Evolutionary conservation across 2,888 invertebrate species (phyloP).

Genomic region (Caprella mutica): DNA sequence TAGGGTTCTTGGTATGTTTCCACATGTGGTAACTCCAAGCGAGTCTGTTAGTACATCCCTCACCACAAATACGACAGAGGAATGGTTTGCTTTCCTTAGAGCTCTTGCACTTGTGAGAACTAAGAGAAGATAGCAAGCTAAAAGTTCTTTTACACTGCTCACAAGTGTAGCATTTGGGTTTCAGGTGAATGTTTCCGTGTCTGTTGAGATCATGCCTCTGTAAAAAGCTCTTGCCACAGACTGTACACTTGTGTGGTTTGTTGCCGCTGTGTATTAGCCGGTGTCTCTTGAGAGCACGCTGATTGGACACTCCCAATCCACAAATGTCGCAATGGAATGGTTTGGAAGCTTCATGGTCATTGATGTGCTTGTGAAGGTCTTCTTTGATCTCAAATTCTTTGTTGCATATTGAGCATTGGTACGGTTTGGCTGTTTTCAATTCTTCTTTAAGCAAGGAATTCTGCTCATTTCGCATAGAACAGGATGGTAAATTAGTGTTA

Average conservation of each 20-base stretch:
- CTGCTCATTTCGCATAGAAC: too few species aligned
- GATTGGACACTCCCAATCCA: constrained; percentile 30
- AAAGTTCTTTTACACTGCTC: constrained; percentile 30
- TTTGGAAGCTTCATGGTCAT: constrained; percentile 32
- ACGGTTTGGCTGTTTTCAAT: constrained; percentile 16
- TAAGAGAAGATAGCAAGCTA: constrained; percentile 26
- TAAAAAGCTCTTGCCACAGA: constrained; percentile 27
- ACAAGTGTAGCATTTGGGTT: constrained; percentile 26
- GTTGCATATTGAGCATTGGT: constrained; percentile 32
- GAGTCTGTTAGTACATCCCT: constrained; percentile 31
- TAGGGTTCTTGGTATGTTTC: constrained; percentile 34
- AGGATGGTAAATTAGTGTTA: too few species aligned
- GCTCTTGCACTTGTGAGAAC: constrained; percentile 30
- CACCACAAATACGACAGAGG: constrained; percentile 32
- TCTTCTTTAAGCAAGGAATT: background rate
- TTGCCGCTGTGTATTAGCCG: constrained; percentile 26
- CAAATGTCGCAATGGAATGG: constrained; percentile 32
- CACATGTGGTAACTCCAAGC: constrained; percentile 34
- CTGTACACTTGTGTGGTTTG: constrained; percentile 30
- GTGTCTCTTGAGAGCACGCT: constrained; percentile 28
- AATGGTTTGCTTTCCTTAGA: constrained; percentile 31
- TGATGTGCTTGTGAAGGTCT: constrained; percentile 23
- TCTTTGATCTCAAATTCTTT: constrained; percentile 27
- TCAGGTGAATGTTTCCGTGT: constrained; percentile 26
- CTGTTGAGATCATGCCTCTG: constrained; percentile 31